A percentile compares a stretch with the other conserved stretches of the same genome.
Conservation (phyloP, 2,888 invertebrate species). For the Ptychoptera contaminata region DNA sequence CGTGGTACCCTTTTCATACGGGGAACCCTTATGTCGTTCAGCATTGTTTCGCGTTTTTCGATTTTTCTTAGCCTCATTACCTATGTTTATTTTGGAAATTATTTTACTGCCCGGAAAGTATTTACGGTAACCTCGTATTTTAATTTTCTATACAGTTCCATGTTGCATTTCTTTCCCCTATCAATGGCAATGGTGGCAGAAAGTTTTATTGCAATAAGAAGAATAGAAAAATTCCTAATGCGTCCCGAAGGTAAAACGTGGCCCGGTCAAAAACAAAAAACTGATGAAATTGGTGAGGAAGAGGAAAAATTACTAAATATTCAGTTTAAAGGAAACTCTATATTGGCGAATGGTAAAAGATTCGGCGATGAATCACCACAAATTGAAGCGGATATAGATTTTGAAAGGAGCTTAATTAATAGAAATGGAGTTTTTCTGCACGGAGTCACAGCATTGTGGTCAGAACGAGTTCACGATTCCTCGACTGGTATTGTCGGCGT, state of each 20-base stretch:
- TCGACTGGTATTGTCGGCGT: conserved; percentile 5
- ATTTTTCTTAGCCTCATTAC: conserved; percentile 51
- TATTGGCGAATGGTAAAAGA: too few species aligned
- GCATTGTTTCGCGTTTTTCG: conserved; percentile 56
- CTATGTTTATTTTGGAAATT: conserved; percentile 40
- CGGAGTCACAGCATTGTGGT: conserved; percentile 3
- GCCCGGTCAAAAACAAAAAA: neutral
- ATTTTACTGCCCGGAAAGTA: conserved; percentile 50
- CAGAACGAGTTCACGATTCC: neutral
- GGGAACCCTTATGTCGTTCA: conserved; percentile 47
- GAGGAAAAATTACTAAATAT: neutral
- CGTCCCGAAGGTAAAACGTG: conserved; percentile 29
- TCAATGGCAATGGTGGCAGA: conserved; percentile 41
- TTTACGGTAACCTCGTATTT: conserved; percentile 51
- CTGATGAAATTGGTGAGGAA: neutral
- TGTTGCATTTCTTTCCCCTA: conserved; percentile 39
- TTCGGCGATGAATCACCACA: too few species aligned
- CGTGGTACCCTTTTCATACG: conserved; percentile 43
- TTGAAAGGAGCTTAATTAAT: too few species aligned
- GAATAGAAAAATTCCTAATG: conserved; percentile 39
- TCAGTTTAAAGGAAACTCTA: conserved; percentile 1
- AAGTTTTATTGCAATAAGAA: conserved; percentile 37
- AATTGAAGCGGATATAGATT: too few species aligned
- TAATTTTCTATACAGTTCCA: conserved; percentile 37
- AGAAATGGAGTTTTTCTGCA: too few species aligned